A percentile compares a stretch with the other conserved stretches of the same genome.
phyloP scores from a whole-genome alignment of 2,113 vertebrate genomes.

The Nannobrachium achirus region DNA sequence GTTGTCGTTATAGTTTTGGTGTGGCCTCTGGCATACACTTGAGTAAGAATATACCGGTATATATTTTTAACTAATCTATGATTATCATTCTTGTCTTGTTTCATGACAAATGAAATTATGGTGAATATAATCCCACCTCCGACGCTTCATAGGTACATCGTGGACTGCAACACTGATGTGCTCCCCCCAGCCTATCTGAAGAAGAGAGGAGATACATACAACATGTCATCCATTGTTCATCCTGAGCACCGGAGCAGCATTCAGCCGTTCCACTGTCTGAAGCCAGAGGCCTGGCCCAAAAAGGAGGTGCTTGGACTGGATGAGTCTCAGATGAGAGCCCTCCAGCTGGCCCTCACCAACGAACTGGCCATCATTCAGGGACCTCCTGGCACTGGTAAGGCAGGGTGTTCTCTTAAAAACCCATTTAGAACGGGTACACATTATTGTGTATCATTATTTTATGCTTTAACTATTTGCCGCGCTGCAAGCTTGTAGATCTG shows the following conservation, averaged over 20 bases:
- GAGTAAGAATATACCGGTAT: too few relatives aligned
- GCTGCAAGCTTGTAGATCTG: too few relatives aligned
- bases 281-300: conserved; percentile 83
- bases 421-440: too few relatives aligned
- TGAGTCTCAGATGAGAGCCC: conserved; percentile 88
- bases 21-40: too few relatives aligned
- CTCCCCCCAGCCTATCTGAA: conserved; percentile 82
- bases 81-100: too few relatives aligned
- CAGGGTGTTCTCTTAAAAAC: too few relatives aligned
- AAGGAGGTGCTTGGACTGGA: conserved; percentile 86
- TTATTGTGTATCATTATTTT: too few relatives aligned
- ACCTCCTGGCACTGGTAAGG: conserved; percentile 37
- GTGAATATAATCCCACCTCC: too few relatives aligned
- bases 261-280: conserved; percentile 71
- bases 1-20: too few relatives aligned
- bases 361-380: conserved; percentile 95
- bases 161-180: conserved; percentile 84
- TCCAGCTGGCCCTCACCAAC: conserved; percentile 91
- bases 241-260: conserved; percentile 24
- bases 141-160: conserved; percentile 86
- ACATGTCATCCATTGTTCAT: conserved; percentile 75
- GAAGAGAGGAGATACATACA: conserved; percentile 66
- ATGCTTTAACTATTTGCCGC: too few relatives aligned
- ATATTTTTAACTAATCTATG: too few relatives aligned
- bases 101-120: too few relatives aligned